Base-by-base conservation (phyloP, 2,113 vertebrate genomes). In the Dasypus novemcinctus region DNA sequence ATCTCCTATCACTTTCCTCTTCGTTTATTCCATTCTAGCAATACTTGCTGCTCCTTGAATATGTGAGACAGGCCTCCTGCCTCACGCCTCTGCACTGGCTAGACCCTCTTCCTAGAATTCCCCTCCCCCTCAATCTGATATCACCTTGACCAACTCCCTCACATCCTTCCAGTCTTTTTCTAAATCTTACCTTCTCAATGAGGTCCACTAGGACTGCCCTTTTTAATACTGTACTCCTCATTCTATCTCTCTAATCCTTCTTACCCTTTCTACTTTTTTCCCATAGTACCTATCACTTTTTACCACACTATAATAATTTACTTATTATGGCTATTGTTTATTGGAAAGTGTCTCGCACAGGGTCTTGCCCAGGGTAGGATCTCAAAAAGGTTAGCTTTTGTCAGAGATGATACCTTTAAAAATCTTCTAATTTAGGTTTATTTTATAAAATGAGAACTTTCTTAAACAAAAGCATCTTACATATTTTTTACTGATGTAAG, bases 381-480 rank as follows among this genome's bases (percentile, higher is more conserved):
- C 36, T 90, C 31, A 96, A 76, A 84, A 89, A 92, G 64, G 25
- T 81, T 81, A 76, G 21, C 86, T 86, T 90, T 93, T 46, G 5
- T 69, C 41, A 79, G 66, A 52, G 64, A 83, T 82, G 49, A 54
- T 46, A 66, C 75, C 31, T 76, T 86, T 72, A 92, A 75, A 43
- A 69, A 87, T 61, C 41, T 80, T 95, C 87, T 64, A 12, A 92
- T 74, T 87, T 81, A 38, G 21, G 6, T 69, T 94, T 95, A 41
- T 61, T 91, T 94, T 95, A 63, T 41, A 82, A 96, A 83, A 80
- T 31, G 20, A 79, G 9, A 94, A 86, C 52, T 74, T 76, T 38
- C 68, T 96, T 86, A 80, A 94, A 20, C 27, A 76, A 20, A 57
- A 57, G 54, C 14, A 57, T 18, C 6, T 6, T 57, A 8, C 1